Evolutionary conservation across 1,140 invertebrate genomes (phyloP).

Genomic region (Oreohelix idahoensis): DNA sequence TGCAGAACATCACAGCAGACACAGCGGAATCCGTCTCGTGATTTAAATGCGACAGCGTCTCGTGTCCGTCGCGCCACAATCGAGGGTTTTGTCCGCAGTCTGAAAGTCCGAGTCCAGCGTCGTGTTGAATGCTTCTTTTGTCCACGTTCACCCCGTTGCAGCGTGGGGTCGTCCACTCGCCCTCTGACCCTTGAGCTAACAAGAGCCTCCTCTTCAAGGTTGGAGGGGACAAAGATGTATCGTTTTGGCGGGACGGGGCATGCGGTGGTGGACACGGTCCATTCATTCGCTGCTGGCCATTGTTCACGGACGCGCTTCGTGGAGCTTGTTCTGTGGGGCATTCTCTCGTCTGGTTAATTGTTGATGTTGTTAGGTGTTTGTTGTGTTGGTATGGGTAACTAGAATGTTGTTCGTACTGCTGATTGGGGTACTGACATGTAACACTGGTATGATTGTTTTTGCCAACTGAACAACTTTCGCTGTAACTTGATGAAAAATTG

Average conservation of each 20-base stretch:
- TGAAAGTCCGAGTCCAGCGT: too few species aligned
- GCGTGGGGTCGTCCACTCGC: constrained; percentile 21
- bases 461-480: neutral
- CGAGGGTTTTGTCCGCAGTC: neutral
- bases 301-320: neutral
- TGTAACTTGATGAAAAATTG: neutral
- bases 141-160: neutral
- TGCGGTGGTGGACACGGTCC: neutral
- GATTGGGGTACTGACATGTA: neutral
- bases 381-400: neutral
- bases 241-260: constrained; percentile 22
- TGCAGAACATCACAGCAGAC: neutral
- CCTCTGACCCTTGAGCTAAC: constrained; percentile 30
- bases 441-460: neutral
- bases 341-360: neutral
- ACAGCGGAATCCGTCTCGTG: neutral
- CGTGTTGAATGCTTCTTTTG: neutral
- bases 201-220: constrained; percentile 28
- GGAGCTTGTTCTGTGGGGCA: neutral
- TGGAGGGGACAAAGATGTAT: constrained; percentile 17
- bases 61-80: neutral
- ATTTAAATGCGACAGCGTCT: neutral
- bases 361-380: neutral
- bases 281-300: neutral
- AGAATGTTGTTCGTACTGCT: neutral